These are phyloP conservation scores for Lamellibrachia luymesi DNA, from an alignment of 1,140 invertebrate species.

Conservation along the genomic window DNA sequence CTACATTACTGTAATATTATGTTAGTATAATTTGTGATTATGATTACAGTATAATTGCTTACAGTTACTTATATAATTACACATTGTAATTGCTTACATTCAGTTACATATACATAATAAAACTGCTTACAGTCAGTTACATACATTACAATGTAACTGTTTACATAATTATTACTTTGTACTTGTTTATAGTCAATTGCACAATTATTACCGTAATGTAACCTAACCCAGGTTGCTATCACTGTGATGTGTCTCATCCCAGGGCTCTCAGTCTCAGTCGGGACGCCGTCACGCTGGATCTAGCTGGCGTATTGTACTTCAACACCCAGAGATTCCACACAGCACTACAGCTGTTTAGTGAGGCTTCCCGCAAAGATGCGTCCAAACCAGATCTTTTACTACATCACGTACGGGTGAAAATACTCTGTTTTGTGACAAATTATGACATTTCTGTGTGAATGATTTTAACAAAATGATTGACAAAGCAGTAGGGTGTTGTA, in stretches of 20 bases:
- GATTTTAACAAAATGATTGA: background rate
- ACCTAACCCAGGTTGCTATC: background rate
- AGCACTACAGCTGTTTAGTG: constrained; percentile 29
- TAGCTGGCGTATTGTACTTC: constrained; percentile 36
- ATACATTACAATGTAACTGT: no score
- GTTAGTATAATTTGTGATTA: no score
- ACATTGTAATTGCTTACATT: no score
- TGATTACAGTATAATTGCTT: no score
- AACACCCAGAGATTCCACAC: constrained; percentile 25
- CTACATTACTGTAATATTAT: no score
- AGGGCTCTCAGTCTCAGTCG: constrained; percentile 60
- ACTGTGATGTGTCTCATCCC: constrained; percentile 33
- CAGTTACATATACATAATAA: no score
- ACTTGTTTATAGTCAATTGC: background rate
- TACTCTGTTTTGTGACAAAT: background rate
- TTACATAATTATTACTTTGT: no score
- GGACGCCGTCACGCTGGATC: constrained; percentile 27
- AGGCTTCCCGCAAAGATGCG: constrained; percentile 27
- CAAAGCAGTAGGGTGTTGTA: no score
- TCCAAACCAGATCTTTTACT: constrained; percentile 30
- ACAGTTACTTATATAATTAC: no score
- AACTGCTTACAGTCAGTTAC: no score
- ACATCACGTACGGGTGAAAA: constrained; percentile 33
- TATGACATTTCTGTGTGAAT: background rate
- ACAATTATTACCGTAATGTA: background rate